These are phyloP conservation scores for Drepana arcuata DNA, from an alignment of 1,140 invertebrate species.

Conservation along the genomic window DNA sequence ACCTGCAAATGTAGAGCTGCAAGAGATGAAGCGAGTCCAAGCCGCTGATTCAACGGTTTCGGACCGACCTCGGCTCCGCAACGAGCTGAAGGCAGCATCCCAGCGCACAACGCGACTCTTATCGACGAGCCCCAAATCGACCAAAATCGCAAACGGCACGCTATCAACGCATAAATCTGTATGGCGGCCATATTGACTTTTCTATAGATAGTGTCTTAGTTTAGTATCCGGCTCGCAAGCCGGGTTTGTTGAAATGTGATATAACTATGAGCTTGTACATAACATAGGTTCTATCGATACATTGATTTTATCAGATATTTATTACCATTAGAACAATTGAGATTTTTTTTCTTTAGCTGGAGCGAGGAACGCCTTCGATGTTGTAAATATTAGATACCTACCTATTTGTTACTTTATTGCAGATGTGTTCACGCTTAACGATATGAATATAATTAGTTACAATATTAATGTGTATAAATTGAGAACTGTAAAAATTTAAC, in stretches of 20 bases:
- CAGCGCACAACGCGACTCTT: constrained; percentile 59
- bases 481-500: constrained; percentile 1
- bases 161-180: constrained; percentile 77
- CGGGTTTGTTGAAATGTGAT: constrained; percentile 62
- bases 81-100: constrained; percentile 76
- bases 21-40: constrained; percentile 66
- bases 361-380: constrained; percentile 3
- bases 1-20: constrained; percentile 62
- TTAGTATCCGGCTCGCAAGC: constrained; percentile 25
- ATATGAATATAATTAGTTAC: constrained; percentile 12
- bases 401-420: constrained; percentile 28
- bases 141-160: constrained; percentile 73
- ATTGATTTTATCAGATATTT: constrained; percentile 41
- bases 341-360: background rate
- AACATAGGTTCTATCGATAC: constrained; percentile 38
- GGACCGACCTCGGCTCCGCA: constrained; percentile 56
- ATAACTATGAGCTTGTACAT: constrained; percentile 66
- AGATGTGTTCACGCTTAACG: constrained; percentile 31
- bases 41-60: constrained; percentile 75
- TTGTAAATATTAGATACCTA: constrained; percentile 21
- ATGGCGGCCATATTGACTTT: constrained; percentile 81
- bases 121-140: constrained; percentile 71
- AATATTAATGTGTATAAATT: background rate
- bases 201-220: constrained; percentile 26
- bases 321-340: constrained; percentile 34